Conservation (phyloP, 2,888 invertebrate genomes). For the Isoperla grammatica region DNA sequence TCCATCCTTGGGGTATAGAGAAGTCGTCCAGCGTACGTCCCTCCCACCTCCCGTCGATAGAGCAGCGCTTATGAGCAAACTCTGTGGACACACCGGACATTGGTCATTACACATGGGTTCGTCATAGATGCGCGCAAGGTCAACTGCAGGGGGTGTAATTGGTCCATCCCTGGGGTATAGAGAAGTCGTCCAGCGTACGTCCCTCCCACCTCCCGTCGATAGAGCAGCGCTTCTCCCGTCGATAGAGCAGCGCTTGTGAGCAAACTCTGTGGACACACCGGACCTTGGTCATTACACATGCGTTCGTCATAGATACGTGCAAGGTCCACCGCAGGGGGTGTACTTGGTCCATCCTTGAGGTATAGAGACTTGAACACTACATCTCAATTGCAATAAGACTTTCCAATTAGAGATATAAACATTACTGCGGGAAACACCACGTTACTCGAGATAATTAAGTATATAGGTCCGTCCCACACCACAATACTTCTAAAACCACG, state of each 20-base stretch:
- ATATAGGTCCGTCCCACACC: too few relatives aligned
- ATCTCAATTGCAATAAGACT: too few relatives aligned
- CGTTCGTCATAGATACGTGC: too few relatives aligned
- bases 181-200: conserved; percentile 28
- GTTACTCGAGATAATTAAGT: too few relatives aligned
- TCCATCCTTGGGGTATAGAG: conserved; percentile 58
- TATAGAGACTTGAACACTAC: too few relatives aligned
- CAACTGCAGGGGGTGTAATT: conserved; percentile 81
- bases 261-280: conserved; percentile 55
- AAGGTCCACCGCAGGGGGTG: too few relatives aligned
- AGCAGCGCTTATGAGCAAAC: conserved; percentile 64
- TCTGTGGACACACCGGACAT: conserved; percentile 53
- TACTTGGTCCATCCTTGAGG: conserved; percentile 76
- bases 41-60: conserved; percentile 63
- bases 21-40: conserved; percentile 26
- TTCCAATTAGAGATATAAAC: too few relatives aligned
- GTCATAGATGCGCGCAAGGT: too few relatives aligned
- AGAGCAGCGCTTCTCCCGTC: conserved; percentile 64
- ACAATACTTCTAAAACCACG: too few relatives aligned
- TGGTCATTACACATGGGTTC: too few relatives aligned
- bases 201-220: conserved; percentile 62
- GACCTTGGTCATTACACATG: too few relatives aligned
- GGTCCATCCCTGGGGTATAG: conserved; percentile 61
- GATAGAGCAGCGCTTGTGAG: conserved; percentile 60
- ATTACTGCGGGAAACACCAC: too few relatives aligned